Evolutionary conservation across 2,888 invertebrate species (phyloP), one percentile per base, ranked within the genome.

Genomic region (Chrysolina oricalcia): DNA sequence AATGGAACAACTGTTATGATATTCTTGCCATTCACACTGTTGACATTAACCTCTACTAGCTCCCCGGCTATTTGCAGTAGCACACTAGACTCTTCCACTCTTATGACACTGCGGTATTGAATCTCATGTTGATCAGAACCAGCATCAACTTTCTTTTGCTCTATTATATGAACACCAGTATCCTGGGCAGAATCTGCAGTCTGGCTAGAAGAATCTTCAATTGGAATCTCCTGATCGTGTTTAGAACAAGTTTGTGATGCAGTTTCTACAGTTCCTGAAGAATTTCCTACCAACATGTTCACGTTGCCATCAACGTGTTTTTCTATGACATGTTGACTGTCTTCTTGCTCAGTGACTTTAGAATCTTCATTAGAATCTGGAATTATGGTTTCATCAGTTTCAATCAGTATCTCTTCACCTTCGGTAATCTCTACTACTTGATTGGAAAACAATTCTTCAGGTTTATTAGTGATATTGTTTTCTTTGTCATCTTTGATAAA

Each of bases 1-100:
- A 86, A 73, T 0, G 86, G 83, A 5, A 83, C 73, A 0, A 86
- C 85, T 9, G 83, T 84, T 53, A 86, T 84, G 9, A 85, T 78
- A 70, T 86, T 86, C 65, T 82, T 85, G 2, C 85, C 86, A 68
- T 85, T 83, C 1, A 83, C 75, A 11, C 75, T 76, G 71, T 82
- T 83, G 6, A 86, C 82, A 73, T 78, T 85, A 13, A 86, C 82
- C 77, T 85, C 84, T 3, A 86, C 82, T 27, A 86, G 69, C 78
- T 85, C 85, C 8, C 86, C 86, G 10, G 83, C 83, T 21, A 86
- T 83, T 75, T 86, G 80, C 10, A 86, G 74, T 0, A 85, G 77
- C 48, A 85, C 83, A 35, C 73, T 80, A 50, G 81, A 78, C 40
- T 85, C 85, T 67, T 85, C 85, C 15, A 86, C 81, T 69, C 80